These are phyloP conservation scores for Chondrilla cf. caribensis DNA, from an alignment of 37 sponge, comb jelly and placozoan species.

Conservation along the genomic window DNA sequence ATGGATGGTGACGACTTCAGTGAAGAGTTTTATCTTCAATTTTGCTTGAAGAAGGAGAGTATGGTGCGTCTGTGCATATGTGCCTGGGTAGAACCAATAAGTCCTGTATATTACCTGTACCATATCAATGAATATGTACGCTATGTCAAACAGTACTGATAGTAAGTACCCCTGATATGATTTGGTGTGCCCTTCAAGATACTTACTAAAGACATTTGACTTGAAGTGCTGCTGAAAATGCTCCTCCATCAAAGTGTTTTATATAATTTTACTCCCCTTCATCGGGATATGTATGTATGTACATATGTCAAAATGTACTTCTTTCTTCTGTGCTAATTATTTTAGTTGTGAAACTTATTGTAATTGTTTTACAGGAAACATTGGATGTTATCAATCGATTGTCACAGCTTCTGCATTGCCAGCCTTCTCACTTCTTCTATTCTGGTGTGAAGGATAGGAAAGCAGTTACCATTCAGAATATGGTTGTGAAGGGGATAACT, in stretches of 20 bases:
- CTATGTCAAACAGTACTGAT: too few species aligned
- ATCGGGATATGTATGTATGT: too few species aligned
- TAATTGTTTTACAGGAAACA: constrained; percentile 38
- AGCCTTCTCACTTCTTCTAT: constrained; percentile 29
- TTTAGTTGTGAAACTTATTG: neutral
- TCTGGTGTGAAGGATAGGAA: constrained; percentile 54
- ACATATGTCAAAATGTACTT: too few species aligned
- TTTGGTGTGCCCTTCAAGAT: neutral
- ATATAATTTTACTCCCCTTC: too few species aligned
- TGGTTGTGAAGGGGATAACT: constrained; percentile 30
- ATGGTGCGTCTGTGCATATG: neutral
- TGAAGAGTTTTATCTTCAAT: neutral
- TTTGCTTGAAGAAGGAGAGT: neutral
- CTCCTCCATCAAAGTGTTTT: neutral
- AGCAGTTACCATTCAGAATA: constrained; percentile 47
- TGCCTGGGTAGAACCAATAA: too few species aligned
- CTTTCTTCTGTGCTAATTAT: too few species aligned
- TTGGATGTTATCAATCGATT: constrained; percentile 33
- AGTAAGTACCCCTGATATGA: neutral
- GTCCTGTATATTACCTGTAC: too few species aligned
- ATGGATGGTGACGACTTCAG: neutral
- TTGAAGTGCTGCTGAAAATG: neutral
- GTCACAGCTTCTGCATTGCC: constrained; percentile 3
- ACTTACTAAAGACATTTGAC: neutral
- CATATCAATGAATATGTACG: too few species aligned